These are phyloP conservation scores for Onychostruthus taczanowskii DNA, from an alignment of 2,113 vertebrate genomes.

Conservation along the genomic window DNA sequence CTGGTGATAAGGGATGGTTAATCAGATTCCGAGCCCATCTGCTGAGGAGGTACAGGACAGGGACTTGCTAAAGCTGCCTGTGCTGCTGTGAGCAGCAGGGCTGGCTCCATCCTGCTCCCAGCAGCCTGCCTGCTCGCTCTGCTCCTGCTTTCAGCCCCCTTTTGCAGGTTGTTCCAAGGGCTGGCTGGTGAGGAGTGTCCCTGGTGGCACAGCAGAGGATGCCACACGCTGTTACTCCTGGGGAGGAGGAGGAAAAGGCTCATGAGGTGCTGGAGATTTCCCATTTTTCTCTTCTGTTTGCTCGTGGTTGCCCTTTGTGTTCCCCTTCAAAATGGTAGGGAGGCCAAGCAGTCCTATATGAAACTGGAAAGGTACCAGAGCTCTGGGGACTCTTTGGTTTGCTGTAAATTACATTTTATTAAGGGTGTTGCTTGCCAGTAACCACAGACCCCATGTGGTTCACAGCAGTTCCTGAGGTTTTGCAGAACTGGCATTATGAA, in stretches of 20 bases:
- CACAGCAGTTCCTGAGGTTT: not conserved
- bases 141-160: not conserved
- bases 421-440: not conserved
- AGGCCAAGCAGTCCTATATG: not conserved
- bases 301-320: not conserved
- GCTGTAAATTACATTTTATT: not conserved
- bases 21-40: not conserved
- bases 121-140: not conserved
- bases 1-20: not conserved
- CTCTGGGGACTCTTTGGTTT: not conserved
- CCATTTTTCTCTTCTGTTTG: not conserved
- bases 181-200: fast-evolving
- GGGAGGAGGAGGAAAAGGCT: not conserved
- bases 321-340: not conserved
- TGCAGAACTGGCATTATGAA: not conserved
- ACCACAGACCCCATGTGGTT: not conserved
- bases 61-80: not conserved
- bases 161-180: not conserved
- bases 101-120: not conserved
- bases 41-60: not conserved
- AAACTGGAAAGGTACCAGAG: not conserved
- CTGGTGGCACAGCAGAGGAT: not conserved
- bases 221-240: fast-evolving
- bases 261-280: not conserved
- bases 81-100: not conserved